These are phyloP conservation scores for Hestina assimilis DNA, from an alignment of 1,140 invertebrate species.

Conservation along the genomic window DNA sequence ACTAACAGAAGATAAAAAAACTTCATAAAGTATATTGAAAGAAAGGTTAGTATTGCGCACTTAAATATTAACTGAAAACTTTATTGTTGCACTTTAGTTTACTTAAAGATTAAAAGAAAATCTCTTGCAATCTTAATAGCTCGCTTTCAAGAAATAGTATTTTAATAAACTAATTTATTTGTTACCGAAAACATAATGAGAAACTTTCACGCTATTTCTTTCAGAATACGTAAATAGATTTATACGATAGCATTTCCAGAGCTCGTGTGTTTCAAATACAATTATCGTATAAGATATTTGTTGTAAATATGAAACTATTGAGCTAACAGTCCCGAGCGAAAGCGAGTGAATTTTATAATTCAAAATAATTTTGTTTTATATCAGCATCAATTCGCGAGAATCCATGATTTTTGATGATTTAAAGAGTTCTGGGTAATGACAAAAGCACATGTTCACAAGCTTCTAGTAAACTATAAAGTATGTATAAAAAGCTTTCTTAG, in stretches of 20 bases:
- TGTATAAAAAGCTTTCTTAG: too few species aligned
- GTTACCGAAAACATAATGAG: neutral
- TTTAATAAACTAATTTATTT: neutral
- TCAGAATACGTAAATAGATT: neutral
- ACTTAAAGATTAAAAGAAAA: too few species aligned
- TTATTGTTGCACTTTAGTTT: too few species aligned
- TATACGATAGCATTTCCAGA: neutral
- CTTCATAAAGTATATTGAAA: constrained; percentile 1
- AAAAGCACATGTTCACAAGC: too few species aligned
- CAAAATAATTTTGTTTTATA: neutral
- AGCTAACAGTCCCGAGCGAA: neutral
- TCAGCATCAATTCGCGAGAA: too few species aligned
- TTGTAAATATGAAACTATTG: neutral
- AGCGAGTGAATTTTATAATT: neutral
- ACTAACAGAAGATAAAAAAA: constrained; percentile 6
- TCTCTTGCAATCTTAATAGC: too few species aligned
- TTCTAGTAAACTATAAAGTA: too few species aligned
- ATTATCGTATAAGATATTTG: neutral
- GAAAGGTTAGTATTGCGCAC: neutral
- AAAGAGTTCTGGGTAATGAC: too few species aligned
- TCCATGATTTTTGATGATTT: too few species aligned
- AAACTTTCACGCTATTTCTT: neutral
- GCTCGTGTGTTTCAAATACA: neutral
- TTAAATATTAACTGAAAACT: neutral
- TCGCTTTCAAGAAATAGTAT: too few species aligned